Evolutionary conservation across 2,888 invertebrate genomes (phyloP).

Genomic region (Andrena fulva): DNA sequence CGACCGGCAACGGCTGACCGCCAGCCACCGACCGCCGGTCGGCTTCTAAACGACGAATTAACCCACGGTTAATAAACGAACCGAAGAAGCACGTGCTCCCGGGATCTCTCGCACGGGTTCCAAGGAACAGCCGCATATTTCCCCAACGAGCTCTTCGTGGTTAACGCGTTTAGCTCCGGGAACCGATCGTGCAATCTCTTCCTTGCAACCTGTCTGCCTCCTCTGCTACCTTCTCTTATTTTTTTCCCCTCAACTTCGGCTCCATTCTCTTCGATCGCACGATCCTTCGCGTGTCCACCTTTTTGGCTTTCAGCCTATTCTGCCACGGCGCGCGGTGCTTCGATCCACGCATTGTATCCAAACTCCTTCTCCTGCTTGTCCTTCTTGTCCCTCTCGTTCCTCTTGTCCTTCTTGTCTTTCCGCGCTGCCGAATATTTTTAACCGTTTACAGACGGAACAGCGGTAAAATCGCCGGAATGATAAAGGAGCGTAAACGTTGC

Average conservation of each 20-base stretch:
- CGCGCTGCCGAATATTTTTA: neutral
- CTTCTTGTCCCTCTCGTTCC: neutral
- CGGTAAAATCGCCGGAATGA: neutral
- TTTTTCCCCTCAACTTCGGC: constrained; percentile 2
- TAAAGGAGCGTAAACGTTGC: neutral
- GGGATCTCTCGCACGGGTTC: constrained; percentile 62
- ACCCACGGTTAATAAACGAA: constrained; percentile 82
- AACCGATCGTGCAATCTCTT: constrained; percentile 58
- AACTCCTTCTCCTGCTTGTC: neutral
- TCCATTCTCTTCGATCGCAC: neutral
- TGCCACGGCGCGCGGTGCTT: neutral
- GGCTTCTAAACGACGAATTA: constrained; percentile 81
- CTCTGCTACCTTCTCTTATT: constrained; percentile 36
- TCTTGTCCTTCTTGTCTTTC: neutral
- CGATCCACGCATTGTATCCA: neutral
- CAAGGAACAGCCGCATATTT: constrained; percentile 60
- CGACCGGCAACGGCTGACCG: constrained; percentile 34
- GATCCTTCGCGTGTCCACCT: constrained; percentile 8
- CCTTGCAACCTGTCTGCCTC: constrained; percentile 49
- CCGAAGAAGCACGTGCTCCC: constrained; percentile 69
- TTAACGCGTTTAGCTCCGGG: constrained; percentile 60
- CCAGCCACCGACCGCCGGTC: constrained; percentile 29
- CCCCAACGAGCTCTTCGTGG: constrained; percentile 60
- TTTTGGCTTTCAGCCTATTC: constrained; percentile 6
- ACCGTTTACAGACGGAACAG: neutral